A percentile compares a stretch with the other conserved stretches of the same genome.
phyloP scores from a whole-genome alignment of 2,888 invertebrate species.

The Choristoneura rosaceana region DNA sequence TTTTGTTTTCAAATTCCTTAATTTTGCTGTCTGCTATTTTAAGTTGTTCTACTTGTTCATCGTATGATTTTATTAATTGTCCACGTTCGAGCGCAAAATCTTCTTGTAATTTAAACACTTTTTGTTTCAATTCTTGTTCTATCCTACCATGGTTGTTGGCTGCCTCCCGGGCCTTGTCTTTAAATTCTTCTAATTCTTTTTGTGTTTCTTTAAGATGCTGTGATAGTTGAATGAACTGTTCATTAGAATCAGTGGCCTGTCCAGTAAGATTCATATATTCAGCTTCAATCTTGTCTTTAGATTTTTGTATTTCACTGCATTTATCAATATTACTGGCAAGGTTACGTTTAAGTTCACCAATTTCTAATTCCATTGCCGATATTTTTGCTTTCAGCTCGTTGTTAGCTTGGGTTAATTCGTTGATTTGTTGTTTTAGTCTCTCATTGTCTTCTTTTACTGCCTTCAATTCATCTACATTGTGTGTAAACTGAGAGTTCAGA shows the following conservation, averaged over 20 bases:
- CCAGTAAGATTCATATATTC: constrained; percentile 86
- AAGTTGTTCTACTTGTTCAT: constrained; percentile 70
- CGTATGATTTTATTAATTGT: constrained; percentile 67
- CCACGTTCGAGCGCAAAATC: constrained; percentile 72
- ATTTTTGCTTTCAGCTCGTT: constrained; percentile 72
- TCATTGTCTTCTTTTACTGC: constrained; percentile 75
- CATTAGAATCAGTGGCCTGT: constrained; percentile 86
- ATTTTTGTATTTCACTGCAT: constrained; percentile 81
- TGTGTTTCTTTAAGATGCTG: constrained; percentile 85
- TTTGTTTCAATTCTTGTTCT: constrained; percentile 81
- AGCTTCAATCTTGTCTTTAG: constrained; percentile 85
- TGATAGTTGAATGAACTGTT: constrained; percentile 83
- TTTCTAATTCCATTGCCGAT: constrained; percentile 79
- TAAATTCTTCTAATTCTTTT: constrained; percentile 81
- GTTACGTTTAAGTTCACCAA: constrained; percentile 86
- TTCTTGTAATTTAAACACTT: constrained; percentile 75
- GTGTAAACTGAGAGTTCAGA: constrained; percentile 76
- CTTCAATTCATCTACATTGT: constrained; percentile 75
- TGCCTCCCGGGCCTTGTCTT: constrained; percentile 78
- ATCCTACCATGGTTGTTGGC: constrained; percentile 72
- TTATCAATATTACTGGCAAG: constrained; percentile 84
- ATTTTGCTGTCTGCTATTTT: constrained; percentile 69
- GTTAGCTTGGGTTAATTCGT: constrained; percentile 71
- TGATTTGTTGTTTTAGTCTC: constrained; percentile 71
- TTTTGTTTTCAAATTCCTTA: constrained; percentile 66